Percentiles rank a stretch among this genome's conserved stretches.
Conservation (phyloP, 2,888 invertebrate species). For the Taphrorychus bicolor region DNA sequence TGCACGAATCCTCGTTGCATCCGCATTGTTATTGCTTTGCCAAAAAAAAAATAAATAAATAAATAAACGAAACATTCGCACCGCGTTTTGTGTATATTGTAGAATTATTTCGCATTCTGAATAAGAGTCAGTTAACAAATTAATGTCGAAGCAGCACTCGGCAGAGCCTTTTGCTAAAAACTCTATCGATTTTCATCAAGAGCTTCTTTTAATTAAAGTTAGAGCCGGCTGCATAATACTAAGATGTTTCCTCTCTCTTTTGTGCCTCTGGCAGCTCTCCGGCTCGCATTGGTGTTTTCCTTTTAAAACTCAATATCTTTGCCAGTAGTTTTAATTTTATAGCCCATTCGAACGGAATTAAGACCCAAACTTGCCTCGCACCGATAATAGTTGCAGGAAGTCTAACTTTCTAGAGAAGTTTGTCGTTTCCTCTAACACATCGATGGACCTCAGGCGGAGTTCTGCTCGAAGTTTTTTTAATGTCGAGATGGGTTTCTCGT, state of each 20-base stretch:
- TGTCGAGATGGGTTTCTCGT: neutral
- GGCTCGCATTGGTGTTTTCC: conserved; percentile 3
- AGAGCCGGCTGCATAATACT: neutral
- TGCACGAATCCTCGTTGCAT: neutral
- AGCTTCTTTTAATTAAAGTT: neutral
- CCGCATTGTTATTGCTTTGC: neutral
- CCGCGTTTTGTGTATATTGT: neutral
- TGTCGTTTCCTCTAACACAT: conserved; percentile 10
- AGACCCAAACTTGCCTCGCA: conserved; percentile 36
- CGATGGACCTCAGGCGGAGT: neutral
- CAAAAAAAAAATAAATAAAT: neutral
- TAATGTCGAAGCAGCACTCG: neutral
- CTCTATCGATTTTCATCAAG: neutral
- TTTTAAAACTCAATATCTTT: conserved; percentile 1
- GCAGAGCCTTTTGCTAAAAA: neutral
- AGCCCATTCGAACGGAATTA: conserved; percentile 38
- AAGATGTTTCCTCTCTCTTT: neutral
- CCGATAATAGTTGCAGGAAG: conserved; percentile 22
- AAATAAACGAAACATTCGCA: neutral
- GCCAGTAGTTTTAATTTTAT: conserved; percentile 32
- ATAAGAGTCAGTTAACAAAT: neutral
- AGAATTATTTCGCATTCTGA: neutral
- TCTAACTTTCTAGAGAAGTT: conserved; percentile 5
- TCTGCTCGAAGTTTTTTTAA: neutral
- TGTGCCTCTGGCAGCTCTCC: neutral